Evolutionary conservation across 23 tunicate species (phyloP).

Genomic region (Clavelina lepadiformis): DNA sequence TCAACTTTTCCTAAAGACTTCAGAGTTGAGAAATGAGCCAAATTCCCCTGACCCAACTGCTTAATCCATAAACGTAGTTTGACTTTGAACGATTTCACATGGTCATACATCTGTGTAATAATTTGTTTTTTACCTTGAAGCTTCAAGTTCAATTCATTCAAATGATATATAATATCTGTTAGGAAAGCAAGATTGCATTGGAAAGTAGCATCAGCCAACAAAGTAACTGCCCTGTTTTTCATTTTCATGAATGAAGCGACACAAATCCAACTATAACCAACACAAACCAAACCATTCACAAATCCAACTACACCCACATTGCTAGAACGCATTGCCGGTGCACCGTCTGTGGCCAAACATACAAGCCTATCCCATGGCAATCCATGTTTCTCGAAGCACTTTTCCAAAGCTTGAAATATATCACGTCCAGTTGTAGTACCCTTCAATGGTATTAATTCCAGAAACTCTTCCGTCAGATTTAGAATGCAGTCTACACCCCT

Average conservation of each 20-base stretch:
- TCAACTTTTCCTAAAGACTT: conserved; percentile 32
- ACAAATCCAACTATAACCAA: too few relatives aligned
- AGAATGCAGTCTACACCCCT: conserved; percentile 47
- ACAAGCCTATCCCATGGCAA: conserved; percentile 33
- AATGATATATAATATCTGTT: conserved; percentile 24
- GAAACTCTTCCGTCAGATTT: conserved; percentile 41
- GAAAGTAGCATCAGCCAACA: too few relatives aligned
- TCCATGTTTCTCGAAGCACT: conserved; percentile 26
- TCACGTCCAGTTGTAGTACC: conserved; percentile 52
- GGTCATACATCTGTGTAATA: conserved; percentile 31
- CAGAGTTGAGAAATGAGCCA: conserved; percentile 30
- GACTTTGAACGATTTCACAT: conserved; percentile 28
- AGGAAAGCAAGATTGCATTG: conserved; percentile 44
- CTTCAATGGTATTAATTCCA: conserved; percentile 57
- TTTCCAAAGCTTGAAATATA: conserved; percentile 40
- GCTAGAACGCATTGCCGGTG: conserved; percentile 37
- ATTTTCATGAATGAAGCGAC: conserved; percentile 34
- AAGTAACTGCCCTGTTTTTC: conserved; percentile 32
- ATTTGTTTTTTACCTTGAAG: conserved; percentile 42
- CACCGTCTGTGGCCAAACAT: conserved; percentile 42
- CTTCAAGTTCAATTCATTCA: conserved; percentile 16
- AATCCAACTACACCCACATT: conserved; percentile 22
- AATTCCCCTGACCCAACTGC: conserved; percentile 39
- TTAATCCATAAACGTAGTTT: conserved; percentile 19
- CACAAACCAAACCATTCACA: too few relatives aligned